Evolutionary conservation across 2,797 vertebrate genomes (phyloP), one percentile per base, ranked within the genome.

Genomic region (Clangula hyemalis): DNA sequence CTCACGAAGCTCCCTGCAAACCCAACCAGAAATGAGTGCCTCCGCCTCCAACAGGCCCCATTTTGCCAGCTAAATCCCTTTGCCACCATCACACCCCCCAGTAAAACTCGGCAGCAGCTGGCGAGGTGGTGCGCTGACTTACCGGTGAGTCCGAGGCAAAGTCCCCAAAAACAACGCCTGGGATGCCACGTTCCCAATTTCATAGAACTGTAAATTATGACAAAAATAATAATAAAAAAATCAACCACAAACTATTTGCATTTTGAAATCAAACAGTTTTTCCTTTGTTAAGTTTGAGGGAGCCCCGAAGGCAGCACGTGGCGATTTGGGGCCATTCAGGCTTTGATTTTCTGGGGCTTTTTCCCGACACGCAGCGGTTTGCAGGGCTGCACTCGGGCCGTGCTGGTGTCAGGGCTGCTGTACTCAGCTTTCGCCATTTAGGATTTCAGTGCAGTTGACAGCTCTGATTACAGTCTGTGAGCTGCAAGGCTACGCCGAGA

Each of bases 391-490:
- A 19, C 39, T 36, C 19, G 25, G 86, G 20, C 19, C 16, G 5
- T 43, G 15, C 7, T 6, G 7, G 77, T 12, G 25, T 19, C 34
- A 56, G 24, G 11, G 41, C 13, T 19, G 72, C 21, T 56, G 32
- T n/a, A 18, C 54, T 39, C 22, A 0, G 3, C 30, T 72, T 39
- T 45, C 41, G 36, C 18, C 18, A 41, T 0, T 0, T 5, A 13
- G 66, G 34, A 20, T 30, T 87, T 72, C 56, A 16, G 27, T 53
- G 25, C 16, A 16, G 28, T 16, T 51, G 36, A 16, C 43, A 45
- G 43, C 6, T 84, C 36, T 65, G 13, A 77, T 53, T 53, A 53
- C 25, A 76, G 49, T 4, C 57, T 2, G 36, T 38, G 72, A 72
- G 38, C 72, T 69, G 34, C 20, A 39, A 56, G 28, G 20, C 28